A percentile compares a stretch with the other conserved stretches of the same genome.
These are phyloP conservation scores for Spodoptera picta DNA, from an alignment of 2,888 invertebrate genomes.

Conservation along the genomic window DNA sequence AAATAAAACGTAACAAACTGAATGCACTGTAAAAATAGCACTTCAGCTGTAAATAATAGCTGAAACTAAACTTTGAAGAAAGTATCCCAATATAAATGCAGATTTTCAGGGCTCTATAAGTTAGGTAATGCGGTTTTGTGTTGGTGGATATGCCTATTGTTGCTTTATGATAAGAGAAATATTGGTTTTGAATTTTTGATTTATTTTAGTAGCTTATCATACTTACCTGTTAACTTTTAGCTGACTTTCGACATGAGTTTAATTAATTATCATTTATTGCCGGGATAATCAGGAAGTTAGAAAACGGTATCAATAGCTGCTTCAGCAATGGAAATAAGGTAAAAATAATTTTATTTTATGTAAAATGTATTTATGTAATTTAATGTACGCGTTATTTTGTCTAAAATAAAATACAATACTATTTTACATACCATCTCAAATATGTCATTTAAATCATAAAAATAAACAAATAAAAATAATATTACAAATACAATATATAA, in stretches of 20 bases:
- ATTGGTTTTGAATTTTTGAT: neutral
- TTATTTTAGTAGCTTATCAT: neutral
- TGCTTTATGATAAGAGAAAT: too few species aligned
- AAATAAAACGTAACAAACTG: constrained; percentile 14
- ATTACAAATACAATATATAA: constrained; percentile 7
- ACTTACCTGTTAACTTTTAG: too few species aligned
- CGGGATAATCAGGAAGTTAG: too few species aligned
- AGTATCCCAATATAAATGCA: constrained; percentile 28
- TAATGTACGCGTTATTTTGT: too few species aligned
- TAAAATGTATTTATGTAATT: neutral
- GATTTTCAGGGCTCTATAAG: neutral
- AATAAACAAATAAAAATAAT: constrained; percentile 5
- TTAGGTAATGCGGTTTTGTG: too few species aligned
- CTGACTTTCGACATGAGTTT: too few species aligned
- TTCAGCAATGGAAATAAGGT: too few species aligned
- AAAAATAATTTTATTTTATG: too few species aligned
- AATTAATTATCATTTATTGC: too few species aligned
- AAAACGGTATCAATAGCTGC: too few species aligned
- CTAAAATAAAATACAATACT: too few species aligned
- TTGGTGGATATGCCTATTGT: too few species aligned
- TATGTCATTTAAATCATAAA: neutral
- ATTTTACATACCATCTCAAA: neutral
- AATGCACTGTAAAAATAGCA: constrained; percentile 35
- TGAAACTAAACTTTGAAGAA: constrained; percentile 30
- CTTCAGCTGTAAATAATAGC: constrained; percentile 7